Evolutionary conservation across 2,113 vertebrate genomes (phyloP), one percentile per base, ranked within the genome.

Genomic region (Trochalopteron elliotii): DNA sequence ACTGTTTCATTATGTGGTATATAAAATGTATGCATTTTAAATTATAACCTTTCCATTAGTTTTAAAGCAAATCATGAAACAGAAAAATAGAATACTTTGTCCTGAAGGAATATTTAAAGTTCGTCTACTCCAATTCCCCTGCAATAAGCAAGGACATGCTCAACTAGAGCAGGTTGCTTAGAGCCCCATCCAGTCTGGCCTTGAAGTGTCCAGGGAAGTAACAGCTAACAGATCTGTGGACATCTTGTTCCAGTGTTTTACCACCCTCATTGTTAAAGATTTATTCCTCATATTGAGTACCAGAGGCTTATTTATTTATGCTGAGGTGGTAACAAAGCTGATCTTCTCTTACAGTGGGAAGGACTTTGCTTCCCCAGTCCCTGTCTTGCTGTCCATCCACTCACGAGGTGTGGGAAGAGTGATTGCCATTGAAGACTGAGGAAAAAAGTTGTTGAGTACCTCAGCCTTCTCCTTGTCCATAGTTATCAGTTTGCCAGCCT

Each of bases 161-260:
- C 23, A 59, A 14, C 5, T 19, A 47, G 8, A 74, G 8, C 10
- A 28, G 21, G 18, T 50, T 65, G 2, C 18, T 65, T 31, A 50
- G 11, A 50, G 8, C 3, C 22, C 8, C 1, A 1, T 37, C 31
- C 27, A 65, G 7, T 3, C 27, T 50, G 44, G 15, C 37, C 22
- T 44, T 52, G 59, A n/a, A 20, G 7, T 17, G 8, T 67, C 39
- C 44, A 37, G 52, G 18, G 5, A 65, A 59, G 19, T 25, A 37
- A 3, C 10, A 24, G 11, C 37, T 37, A 42, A 22, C 22, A 24
- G 22, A 50, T 42, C 23, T 30, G 23, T 67, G 37, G 44, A 24
- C 7, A 17, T 65, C 50, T 17, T 59, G 8, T 37, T 57, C 50
- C 31, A 57, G 14, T 23, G 42, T 72, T 37, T 39, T 31, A 20